phyloP scores from a whole-genome alignment of 2,888 invertebrate species.

The Timema cristinae region DNA sequence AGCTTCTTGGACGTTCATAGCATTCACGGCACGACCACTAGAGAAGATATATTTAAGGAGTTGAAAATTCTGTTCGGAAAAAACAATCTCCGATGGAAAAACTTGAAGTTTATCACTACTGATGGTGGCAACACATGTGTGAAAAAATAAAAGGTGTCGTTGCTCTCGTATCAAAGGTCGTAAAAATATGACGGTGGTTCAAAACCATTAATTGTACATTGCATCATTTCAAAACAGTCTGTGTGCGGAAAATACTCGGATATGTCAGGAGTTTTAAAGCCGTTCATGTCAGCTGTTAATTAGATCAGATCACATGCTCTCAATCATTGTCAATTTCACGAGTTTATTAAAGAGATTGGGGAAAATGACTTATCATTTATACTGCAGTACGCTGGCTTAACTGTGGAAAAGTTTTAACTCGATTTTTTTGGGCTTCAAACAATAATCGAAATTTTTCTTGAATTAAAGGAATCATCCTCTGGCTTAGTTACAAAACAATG shows the following conservation, averaged over 20 bases:
- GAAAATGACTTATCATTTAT: slow-evolving; percentile 35
- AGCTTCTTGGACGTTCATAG: slow-evolving; percentile 17
- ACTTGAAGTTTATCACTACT: slow-evolving; percentile 35
- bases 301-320: slow-evolving; percentile 33
- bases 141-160: slow-evolving; percentile 34
- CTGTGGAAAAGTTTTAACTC: slow-evolving; percentile 31
- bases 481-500: slow-evolving; percentile 33
- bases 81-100: slow-evolving; percentile 32
- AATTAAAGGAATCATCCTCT: slow-evolving; percentile 34
- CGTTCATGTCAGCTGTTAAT: slow-evolving; percentile 39
- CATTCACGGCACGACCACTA: slow-evolving; percentile 8
- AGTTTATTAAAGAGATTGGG: slow-evolving; percentile 37
- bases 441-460: slow-evolving; percentile 33
- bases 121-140: slow-evolving; percentile 38
- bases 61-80: slow-evolving; percentile 30
- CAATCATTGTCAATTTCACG: slow-evolving; percentile 31
- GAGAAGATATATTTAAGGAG: slow-evolving; percentile 30
- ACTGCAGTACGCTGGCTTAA: slow-evolving; percentile 33
- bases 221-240: slow-evolving; percentile 38
- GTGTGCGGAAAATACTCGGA: slow-evolving; percentile 40
- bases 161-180: slow-evolving; percentile 37
- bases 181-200: slow-evolving; percentile 37
- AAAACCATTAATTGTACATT: slow-evolving; percentile 38
- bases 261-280: slow-evolving; percentile 39
- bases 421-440: slow-evolving; percentile 33